Base-by-base conservation (phyloP, 2,888 invertebrate genomes). In the Anagyrus pseudococci region DNA sequence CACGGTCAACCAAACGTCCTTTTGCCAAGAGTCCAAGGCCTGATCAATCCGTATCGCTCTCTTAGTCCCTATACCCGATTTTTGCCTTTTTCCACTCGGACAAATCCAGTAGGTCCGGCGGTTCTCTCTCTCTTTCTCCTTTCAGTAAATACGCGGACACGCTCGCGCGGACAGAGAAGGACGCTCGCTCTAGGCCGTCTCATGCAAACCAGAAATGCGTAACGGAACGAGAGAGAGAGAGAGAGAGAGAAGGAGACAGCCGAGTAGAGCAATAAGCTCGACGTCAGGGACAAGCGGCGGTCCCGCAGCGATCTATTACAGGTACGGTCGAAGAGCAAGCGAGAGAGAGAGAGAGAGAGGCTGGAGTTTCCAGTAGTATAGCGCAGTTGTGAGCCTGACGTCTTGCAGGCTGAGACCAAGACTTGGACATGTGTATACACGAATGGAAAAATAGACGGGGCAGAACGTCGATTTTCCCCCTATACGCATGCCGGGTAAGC, bases 241-340 rank as follows among this genome's bases (percentile, higher is more conserved):
- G 37, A 8, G 47, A 23, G 44, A 37, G 43, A 44, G 17, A 26
- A 7, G 23, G 56, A 52, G 25, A 48, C 19, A 54, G 56, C 4
- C 23, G 49, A 54, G 8, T 17, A 25, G 59, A 57, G 62, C 67
- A 69, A 69, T 67, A 69, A 67, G 67, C 64, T 61, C 46, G 64
- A 62, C 63, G 67, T 67, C 67, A 69, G 66, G 63, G 69, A 66
- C 69, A 69, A 69, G 48, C 60, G n/a, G 13, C 54, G 49, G 47
- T 55, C 64, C 52, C 56, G 64, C 65, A 66, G 66, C 67, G 64
- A 67, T 67, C 66, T 63, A 66, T 68, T 66, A 66, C 63, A 66
- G 46, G 56, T 53, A 58, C 52, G 40, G 13, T 23, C 22, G n/a
- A 20, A 41, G 53, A 53, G 33, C 1, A 19, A 26, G 19, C 23